Evolutionary conservation across 92 coral and sea anemone genomes (phyloP), one percentile per base, ranked within the genome.

Genomic region (Epizoanthus rinbou): DNA sequence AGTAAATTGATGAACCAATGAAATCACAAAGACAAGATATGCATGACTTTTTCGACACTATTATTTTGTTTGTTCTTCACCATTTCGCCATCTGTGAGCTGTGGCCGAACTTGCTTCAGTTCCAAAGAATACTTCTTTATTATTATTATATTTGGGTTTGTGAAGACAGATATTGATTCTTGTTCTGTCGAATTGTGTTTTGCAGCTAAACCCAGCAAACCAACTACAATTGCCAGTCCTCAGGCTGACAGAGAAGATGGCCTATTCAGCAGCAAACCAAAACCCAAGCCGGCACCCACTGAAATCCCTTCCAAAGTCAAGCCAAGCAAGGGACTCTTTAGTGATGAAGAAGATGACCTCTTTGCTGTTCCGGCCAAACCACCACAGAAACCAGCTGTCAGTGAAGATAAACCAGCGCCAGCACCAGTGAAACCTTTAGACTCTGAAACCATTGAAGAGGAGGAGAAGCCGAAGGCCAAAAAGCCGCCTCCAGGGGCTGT

Each of bases 331-430:
- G 94, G 87, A 54, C 86, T 95, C 67, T 95, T 93, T 57, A 92
- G 91, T 75, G 88, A 89, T 83, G 91, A 92, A 11, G 98, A 93
- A 19, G 91, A 88, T 75, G 96, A 90, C 58, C 91, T 93, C 14
- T 95, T 95, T 73, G 85, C 92, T 23, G 66, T 86, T 45, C 86
- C 93, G 2, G 75, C 88, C 63, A 86, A 86, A 75, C 85, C 85
- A 8, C 74, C 79, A 15, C 60, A 74, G 8, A 76, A 84, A 83
- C 64, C 82, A 69, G 16, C 75, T 19, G 54, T 28, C 69, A 74
- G n/a, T 63, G 86, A 22, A 64, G 54, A 43, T 66, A 52, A 86
- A 73, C 75, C 70, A 0, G 33, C 39, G 8, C 35, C 87, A 28
- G 35, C 76, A 10, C 78, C 19, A 33, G 24, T 66, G 7, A 80